Conservation (phyloP, 2,888 invertebrate species). For the Heterodera filipjevi region DNA sequence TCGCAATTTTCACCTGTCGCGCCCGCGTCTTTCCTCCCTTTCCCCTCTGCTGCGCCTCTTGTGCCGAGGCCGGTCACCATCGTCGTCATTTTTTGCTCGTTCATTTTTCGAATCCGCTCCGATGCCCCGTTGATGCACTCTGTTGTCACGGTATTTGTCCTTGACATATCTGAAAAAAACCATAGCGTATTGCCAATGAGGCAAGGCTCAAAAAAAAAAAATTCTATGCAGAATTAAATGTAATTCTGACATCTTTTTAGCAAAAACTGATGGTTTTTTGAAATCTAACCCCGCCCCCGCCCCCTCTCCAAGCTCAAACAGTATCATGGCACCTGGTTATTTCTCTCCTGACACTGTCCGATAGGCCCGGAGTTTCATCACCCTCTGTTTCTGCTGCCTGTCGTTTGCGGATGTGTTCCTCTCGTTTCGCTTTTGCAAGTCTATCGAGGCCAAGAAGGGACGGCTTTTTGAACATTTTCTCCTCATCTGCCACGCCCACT, state of each 20-base stretch:
- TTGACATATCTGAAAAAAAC: conserved; percentile 20
- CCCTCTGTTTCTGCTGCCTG: conserved; percentile 42
- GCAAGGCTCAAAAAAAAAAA: too few species aligned
- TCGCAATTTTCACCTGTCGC: conserved; percentile 31
- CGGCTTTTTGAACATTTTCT: conserved; percentile 43
- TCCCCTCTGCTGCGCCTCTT: neutral
- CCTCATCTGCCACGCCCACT: conserved; percentile 30
- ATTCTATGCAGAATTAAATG: too few species aligned
- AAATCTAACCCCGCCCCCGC: too few species aligned
- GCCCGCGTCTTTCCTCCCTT: conserved; percentile 21
- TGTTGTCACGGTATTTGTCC: conserved; percentile 29
- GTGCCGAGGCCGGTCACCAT: neutral
- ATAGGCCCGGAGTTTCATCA: conserved; percentile 50
- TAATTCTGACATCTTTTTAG: too few species aligned
- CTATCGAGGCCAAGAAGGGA: conserved; percentile 68
- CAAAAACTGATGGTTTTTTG: too few species aligned
- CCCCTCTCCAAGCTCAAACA: too few species aligned
- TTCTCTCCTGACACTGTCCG: conserved; percentile 50
- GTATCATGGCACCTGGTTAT: conserved; percentile 43
- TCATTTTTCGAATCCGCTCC: conserved; percentile 30
- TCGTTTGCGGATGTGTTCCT: conserved; percentile 43
- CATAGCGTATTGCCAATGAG: too few species aligned
- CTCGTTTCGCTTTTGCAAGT: conserved; percentile 67
- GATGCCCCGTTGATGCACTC: conserved; percentile 35
- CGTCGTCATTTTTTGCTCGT: conserved; percentile 20